Percentiles rank a stretch among this genome's conserved stretches.
Conservation (phyloP, 2,888 invertebrate species). For the Himalopsyche kuldschensis region DNA sequence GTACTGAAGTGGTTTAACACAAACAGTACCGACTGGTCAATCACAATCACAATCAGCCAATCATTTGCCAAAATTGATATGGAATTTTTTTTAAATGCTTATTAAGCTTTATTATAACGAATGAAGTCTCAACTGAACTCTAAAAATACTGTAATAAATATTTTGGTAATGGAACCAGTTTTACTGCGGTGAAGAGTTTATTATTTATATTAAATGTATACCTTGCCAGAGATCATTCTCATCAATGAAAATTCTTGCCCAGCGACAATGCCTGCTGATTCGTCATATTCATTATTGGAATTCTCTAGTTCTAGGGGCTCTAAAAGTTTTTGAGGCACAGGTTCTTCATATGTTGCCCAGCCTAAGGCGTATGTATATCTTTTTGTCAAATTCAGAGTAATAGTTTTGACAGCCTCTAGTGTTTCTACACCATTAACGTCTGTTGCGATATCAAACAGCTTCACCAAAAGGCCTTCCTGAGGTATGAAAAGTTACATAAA, state of each 20-base stretch:
- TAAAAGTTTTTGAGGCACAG: conserved; percentile 45
- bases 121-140: neutral
- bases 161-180: too few species aligned
- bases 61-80: too few species aligned
- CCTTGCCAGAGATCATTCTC: conserved; percentile 82
- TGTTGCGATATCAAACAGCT: conserved; percentile 44
- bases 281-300: conserved; percentile 72
- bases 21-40: too few species aligned
- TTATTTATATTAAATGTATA: conserved; percentile 44
- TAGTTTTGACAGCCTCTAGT: conserved; percentile 41
- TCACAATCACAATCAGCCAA: too few species aligned
- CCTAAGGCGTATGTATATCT: conserved; percentile 52
- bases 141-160: conserved; percentile 12
- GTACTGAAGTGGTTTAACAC: too few species aligned
- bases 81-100: too few species aligned
- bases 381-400: conserved; percentile 51
- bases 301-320: conserved; percentile 61
- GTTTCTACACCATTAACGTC: neutral
- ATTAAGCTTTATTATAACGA: too few species aligned
- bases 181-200: neutral
- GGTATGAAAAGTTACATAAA: neutral
- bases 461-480: conserved; percentile 52
- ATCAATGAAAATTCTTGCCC: conserved; percentile 91
- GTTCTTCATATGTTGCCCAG: conserved; percentile 52
- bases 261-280: conserved; percentile 73